These are phyloP conservation scores for Caenorhabditis sp. DNA, from an alignment of 2,888 invertebrate species.

Conservation along the genomic window DNA sequence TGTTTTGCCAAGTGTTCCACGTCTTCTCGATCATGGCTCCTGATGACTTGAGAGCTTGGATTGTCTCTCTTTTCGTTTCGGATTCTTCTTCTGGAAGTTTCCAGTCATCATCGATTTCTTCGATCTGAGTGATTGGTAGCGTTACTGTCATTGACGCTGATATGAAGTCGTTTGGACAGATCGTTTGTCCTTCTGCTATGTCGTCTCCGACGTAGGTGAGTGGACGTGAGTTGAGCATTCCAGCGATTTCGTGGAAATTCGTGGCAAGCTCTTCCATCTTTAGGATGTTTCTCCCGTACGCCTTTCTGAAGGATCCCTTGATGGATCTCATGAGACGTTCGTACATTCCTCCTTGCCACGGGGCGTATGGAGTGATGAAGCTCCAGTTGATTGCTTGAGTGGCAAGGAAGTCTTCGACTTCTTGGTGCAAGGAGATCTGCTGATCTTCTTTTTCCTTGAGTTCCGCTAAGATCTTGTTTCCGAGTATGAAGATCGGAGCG, in stretches of 20 bases:
- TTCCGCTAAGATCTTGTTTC: constrained; percentile 71
- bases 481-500: constrained; percentile 83
- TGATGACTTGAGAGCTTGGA: too few relatives aligned
- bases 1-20: too few relatives aligned
- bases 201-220: constrained; percentile 79
- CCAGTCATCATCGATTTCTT: too few relatives aligned
- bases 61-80: too few relatives aligned
- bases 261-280: constrained; percentile 82
- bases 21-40: too few relatives aligned
- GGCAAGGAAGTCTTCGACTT: too few relatives aligned
- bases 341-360: constrained; percentile 85
- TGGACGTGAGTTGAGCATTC: constrained; percentile 82
- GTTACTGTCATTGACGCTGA: too few relatives aligned
- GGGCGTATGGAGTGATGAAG: constrained; percentile 84
- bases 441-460: neutral
- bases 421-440: neutral
- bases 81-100: too few relatives aligned
- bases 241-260: constrained; percentile 78
- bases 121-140: too few relatives aligned
- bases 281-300: constrained; percentile 83
- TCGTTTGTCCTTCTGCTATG: too few relatives aligned
- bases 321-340: constrained; percentile 83
- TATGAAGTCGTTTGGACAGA: too few relatives aligned
- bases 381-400: constrained; percentile 75
- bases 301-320: constrained; percentile 82